Base-by-base conservation (phyloP, 2,113 vertebrate genomes). In the Tautogolabrus adspersus region DNA sequence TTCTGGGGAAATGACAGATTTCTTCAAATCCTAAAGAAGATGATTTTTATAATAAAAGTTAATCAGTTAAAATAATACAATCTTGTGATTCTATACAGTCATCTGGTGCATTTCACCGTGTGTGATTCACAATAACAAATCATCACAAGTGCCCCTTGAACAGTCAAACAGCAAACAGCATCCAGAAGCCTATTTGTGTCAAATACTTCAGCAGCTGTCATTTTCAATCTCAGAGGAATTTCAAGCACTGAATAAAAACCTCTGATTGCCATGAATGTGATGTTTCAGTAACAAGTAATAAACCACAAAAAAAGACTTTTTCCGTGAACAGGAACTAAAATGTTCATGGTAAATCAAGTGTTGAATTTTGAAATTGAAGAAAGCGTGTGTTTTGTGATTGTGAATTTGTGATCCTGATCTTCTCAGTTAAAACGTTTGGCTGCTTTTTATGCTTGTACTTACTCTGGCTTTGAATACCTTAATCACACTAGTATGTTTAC, bases 121-220 rank as follows among this genome's bases (percentile, higher is more conserved):
- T 68, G 57, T 46, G 34, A 75, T 47, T 63, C 16, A 34, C 22
- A 51, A 18, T 66, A 72, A 60, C 3, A 61, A 42, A 37, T 7
- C 71, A 56, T 58, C 16, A 47, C 1, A 13, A 19, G 38, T 1
- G 0, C 38, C 18, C 12, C 10, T 9, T 46, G 19, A 66, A 66
- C 11, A 44, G 44, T 34, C 19, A 52, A 52, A 51, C 6, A 47
- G 46, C 19, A 54, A 21, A 67, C 23, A 59, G 16, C 54, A 58
- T 60, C 63, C n/a, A 19, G 7, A 47, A 23, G 23, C n/a, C 10
- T 19, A 10, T 16, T 46, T 66, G 54, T 65, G 52, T 65, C 2
- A 5, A 57, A 65, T 47, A 21, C 37, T 74, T 56, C n/a, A 37
- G 22, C 52, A 44, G 7, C 11, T 44, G 55, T 30, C 18, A 44